Conservation (phyloP, 2,113 vertebrate genomes). For the Nothocercus julius region DNA sequence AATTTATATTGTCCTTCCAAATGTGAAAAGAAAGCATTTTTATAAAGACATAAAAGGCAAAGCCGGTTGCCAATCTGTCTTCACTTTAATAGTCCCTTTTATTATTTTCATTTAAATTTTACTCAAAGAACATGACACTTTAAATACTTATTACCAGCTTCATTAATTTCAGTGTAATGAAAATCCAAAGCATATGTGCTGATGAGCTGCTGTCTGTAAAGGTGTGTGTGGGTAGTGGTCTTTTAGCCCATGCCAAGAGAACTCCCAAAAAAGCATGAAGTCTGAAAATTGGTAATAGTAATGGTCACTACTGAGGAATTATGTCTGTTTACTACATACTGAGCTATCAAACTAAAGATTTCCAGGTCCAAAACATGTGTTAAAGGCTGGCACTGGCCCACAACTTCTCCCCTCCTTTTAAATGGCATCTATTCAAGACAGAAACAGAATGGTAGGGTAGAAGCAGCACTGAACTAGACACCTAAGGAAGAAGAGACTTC, state of each 20-base stretch:
- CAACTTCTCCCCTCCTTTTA: background rate
- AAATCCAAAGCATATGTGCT: background rate
- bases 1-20: background rate
- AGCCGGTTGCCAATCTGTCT: accelerated
- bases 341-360: background rate
- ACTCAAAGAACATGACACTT: background rate
- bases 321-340: accelerated
- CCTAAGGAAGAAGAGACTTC: background rate
- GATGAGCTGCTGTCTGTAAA: background rate
- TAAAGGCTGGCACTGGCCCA: background rate
- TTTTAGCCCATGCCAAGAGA: background rate
- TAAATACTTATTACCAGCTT: background rate
- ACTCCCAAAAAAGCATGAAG: accelerated
- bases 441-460: background rate
- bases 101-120: background rate
- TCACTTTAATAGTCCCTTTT: background rate
- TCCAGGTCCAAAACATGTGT: background rate
- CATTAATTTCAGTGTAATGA: background rate
- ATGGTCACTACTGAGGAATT: background rate
- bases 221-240: accelerated
- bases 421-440: background rate
- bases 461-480: background rate
- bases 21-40: background rate
- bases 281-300: background rate
- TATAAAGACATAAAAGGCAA: background rate